phyloP scores from a whole-genome alignment of 2,797 vertebrate genomes.

The Poliocrania exsul region DNA sequence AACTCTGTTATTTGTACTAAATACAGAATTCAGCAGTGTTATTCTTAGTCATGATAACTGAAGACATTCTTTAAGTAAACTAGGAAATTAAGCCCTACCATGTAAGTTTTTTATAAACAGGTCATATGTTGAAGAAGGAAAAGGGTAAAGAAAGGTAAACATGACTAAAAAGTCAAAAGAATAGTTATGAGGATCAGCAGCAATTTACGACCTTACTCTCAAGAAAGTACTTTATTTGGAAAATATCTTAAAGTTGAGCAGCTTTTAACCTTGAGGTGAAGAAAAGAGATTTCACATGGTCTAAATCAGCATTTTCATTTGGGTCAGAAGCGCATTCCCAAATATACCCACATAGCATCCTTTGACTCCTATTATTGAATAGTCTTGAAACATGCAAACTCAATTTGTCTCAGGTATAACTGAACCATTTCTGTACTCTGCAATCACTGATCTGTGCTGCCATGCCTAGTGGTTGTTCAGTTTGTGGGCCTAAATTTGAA shows the following conservation, averaged over 20 bases:
- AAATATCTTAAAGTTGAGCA: background rate
- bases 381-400: background rate
- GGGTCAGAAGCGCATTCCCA: background rate
- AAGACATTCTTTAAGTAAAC: background rate
- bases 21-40: background rate
- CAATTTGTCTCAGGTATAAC: background rate
- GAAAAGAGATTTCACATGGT: background rate
- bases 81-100: background rate
- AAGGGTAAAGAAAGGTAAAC: background rate
- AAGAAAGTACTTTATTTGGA: background rate
- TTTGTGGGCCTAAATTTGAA: background rate
- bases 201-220: background rate
- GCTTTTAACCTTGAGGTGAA: background rate
- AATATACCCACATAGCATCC: background rate
- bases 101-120: background rate
- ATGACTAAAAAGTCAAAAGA: background rate
- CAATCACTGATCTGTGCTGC: background rate
- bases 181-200: fast-evolving
- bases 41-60: background rate
- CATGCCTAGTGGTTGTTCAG: background rate
- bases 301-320: background rate
- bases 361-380: fast-evolving
- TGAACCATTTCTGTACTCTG: background rate
- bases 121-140: background rate
- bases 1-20: background rate